Evolutionary conservation across 2,797 vertebrate genomes (phyloP).

Genomic region (Sebastes minor): DNA sequence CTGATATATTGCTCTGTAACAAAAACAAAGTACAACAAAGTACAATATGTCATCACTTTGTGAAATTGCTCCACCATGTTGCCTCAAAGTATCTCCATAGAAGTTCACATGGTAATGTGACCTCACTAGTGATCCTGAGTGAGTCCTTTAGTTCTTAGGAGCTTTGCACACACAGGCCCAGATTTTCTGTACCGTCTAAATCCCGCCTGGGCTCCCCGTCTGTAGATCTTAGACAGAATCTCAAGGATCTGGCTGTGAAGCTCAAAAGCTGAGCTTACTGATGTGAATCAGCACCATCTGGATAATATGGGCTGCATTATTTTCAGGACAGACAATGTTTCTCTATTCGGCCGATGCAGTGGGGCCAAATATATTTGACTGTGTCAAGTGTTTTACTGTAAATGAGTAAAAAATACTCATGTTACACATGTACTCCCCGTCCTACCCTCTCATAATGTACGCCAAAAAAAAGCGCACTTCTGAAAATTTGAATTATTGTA

Average conservation of each 20-base stretch:
- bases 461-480: neutral
- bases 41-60: conserved; percentile 10
- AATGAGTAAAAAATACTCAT: neutral
- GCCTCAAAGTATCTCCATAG: neutral
- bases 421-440: neutral
- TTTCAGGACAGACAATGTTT: conserved; percentile 40
- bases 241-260: conserved; percentile 59
- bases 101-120: conserved; percentile 65
- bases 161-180: conserved; percentile 56
- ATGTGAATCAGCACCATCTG: conserved; percentile 70
- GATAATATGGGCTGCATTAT: conserved; percentile 53
- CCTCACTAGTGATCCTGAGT: conserved; percentile 50
- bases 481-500: neutral
- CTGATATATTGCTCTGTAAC: neutral
- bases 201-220: conserved; percentile 45
- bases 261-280: conserved; percentile 62
- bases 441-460: neutral
- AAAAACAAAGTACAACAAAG: neutral
- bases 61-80: neutral
- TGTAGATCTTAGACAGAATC: conserved; percentile 61
- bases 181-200: conserved; percentile 58
- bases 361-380: conserved; percentile 5
- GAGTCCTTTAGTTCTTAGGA: conserved; percentile 54
- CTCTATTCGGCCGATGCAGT: neutral
- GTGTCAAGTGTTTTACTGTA: conserved; percentile 7